Conservation (phyloP, 1,140 invertebrate species). For the Triops longicaudatus region DNA sequence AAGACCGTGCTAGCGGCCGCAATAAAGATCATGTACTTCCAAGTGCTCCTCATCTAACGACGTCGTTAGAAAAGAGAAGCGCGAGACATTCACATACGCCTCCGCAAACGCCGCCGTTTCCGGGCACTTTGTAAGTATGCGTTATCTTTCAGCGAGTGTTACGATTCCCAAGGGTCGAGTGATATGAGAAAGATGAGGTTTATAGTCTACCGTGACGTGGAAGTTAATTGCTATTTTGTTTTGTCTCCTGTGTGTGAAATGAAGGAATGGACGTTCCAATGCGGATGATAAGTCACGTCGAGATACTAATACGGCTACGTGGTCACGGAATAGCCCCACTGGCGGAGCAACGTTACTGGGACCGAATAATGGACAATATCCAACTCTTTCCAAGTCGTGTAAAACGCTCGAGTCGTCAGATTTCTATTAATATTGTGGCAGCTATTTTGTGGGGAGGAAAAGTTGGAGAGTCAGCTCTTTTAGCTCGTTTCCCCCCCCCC, state of each 20-base stretch:
- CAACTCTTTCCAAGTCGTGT: slow-evolving; percentile 81
- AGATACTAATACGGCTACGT: slow-evolving; percentile 15
- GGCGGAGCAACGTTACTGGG: slow-evolving; percentile 33
- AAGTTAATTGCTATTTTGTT: slow-evolving; percentile 20
- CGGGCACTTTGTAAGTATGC: slow-evolving; percentile 39
- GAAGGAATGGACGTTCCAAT: slow-evolving; percentile 35
- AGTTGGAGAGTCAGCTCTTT: not conserved
- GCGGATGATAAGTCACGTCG: slow-evolving; percentile 32
- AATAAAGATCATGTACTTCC: slow-evolving; percentile 23
- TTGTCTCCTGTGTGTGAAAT: not conserved
- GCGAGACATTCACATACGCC: slow-evolving; percentile 46
- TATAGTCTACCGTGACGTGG: not conserved
- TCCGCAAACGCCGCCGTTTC: slow-evolving; percentile 41
- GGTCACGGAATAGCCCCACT: slow-evolving; percentile 21
- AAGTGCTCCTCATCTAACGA: slow-evolving; percentile 28
- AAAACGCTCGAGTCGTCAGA: slow-evolving; percentile 87
- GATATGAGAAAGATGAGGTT: too few species aligned
- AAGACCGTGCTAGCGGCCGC: slow-evolving; percentile 31
- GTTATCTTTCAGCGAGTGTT: slow-evolving; percentile 27
- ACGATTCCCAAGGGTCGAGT: not conserved
- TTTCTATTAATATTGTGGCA: slow-evolving; percentile 64
- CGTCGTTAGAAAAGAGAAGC: slow-evolving; percentile 42
- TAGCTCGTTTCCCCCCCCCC: not conserved
- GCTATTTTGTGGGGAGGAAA: too few species aligned
- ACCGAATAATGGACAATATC: slow-evolving; percentile 44